Evolutionary conservation across 2,888 invertebrate species (phyloP).

Genomic region (Eupeodes luniger): DNA sequence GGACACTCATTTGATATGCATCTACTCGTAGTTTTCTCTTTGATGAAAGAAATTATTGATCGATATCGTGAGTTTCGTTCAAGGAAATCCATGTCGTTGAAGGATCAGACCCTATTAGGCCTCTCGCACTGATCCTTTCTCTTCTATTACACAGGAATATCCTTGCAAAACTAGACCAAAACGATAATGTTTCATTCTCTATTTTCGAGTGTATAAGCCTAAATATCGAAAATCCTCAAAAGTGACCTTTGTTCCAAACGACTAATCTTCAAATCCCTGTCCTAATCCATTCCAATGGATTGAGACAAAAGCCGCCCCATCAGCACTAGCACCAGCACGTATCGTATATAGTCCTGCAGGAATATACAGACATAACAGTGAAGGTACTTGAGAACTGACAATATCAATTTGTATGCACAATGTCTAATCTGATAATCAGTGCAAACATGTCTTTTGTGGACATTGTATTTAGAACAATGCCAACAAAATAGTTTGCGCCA

Average conservation of each 20-base stretch:
- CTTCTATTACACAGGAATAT: no score
- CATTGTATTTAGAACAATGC: conserved; percentile 83
- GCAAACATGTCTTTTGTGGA: conserved; percentile 84
- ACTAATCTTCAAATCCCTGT: conserved; percentile 80
- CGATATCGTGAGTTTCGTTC: conserved; percentile 57
- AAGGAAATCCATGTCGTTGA: conserved; percentile 39
- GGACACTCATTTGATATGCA: conserved; percentile 55
- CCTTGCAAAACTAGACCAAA: conserved; percentile 53
- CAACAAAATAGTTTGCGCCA: conserved; percentile 83
- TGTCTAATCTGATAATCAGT: conserved; percentile 84
- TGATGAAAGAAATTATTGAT: conserved; percentile 44
- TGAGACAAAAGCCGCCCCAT: conserved; percentile 62
- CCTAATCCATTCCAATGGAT: conserved; percentile 81
- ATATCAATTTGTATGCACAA: conserved; percentile 84
- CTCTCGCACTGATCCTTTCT: conserved; percentile 39
- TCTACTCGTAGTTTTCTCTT: conserved; percentile 5
- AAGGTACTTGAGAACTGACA: conserved; percentile 83
- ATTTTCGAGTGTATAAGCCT: conserved; percentile 9
- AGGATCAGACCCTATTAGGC: conserved; percentile 30
- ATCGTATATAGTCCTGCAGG: neutral
- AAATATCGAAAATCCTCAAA: conserved; percentile 63
- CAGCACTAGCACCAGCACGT: neutral
- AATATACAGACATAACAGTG: neutral
- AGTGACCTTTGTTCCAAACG: conserved; percentile 58
- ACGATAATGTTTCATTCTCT: conserved; percentile 57